Evolutionary conservation across 2,797 vertebrate genomes (phyloP), one percentile per base, ranked within the genome.

Genomic region (Amazona finschi): DNA sequence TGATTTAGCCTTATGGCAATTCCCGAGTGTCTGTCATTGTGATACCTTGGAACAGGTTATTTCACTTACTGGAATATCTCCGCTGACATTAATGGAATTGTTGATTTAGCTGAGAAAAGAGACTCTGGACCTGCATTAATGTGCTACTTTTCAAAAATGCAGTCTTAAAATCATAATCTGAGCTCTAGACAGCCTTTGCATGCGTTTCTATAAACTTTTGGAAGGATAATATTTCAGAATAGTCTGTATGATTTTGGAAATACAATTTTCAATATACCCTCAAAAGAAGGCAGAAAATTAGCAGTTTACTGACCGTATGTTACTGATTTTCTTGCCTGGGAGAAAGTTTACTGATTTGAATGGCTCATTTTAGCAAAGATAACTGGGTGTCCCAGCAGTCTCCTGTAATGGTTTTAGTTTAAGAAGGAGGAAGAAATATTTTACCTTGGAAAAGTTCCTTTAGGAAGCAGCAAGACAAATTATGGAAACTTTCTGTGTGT

Each of bases 191-290:
- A 92, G 64, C 22, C 84, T 89, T 89, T 4, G 3, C 66, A 58
- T 83, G 46, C 87, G 53, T 88, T 93, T 89, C 80, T 95, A 14
- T 88, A 91, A 94, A 94, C 64, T 87, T 94, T n/a, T 96, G 89
- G 87, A 94, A 90, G 93, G 87, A 55, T 94, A 67, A 12, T 88
- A 50, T 96, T 97, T 96, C 93, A 85, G 93, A 85, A 41, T 58
- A 85, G 87, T 85, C 67, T 82, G 67, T 86, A 41, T 47, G 58
- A 86, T 53, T 96, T 94, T 94, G 75, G 80, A 94, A 96, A 77
- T 50, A 58, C 15, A 74, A 5, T 90, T 93, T 90, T 74, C 85
- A 91, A 82, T 33, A 38, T 90, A 76, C 44, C 33, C 33, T 22
- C 60, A 86, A 86, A 93, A 93, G 52, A 90, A 33, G 8, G 24